A percentile compares a stretch with the other conserved stretches of the same genome.
phyloP scores from a whole-genome alignment of 2,888 invertebrate genomes.

The Morpho helenor region DNA sequence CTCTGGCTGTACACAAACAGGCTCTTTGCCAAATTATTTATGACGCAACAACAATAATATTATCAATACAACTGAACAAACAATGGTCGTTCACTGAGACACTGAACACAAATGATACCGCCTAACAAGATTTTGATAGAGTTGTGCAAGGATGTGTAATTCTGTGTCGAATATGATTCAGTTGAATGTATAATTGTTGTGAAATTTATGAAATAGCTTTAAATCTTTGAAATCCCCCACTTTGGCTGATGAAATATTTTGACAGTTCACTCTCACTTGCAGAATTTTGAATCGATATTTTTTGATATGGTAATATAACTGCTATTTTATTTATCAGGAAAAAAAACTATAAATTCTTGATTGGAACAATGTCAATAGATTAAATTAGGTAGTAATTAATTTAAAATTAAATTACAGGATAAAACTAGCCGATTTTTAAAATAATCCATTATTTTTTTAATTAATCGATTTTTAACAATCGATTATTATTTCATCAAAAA shows the following conservation, averaged over 20 bases:
- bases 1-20: conserved; percentile 42
- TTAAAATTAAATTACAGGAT: too few species aligned
- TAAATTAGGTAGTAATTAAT: too few species aligned
- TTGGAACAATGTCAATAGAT: too few species aligned
- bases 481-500: too few species aligned
- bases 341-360: too few species aligned
- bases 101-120: neutral
- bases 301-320: conserved; percentile 6
- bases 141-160: conserved; percentile 4
- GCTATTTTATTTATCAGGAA: conserved; percentile 31
- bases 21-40: conserved; percentile 65
- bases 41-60: conserved; percentile 63
- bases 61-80: conserved; percentile 51
- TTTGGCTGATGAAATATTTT: conserved; percentile 35
- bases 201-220: conserved; percentile 24
- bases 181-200: conserved; percentile 20
- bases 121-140: too few species aligned
- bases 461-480: too few species aligned
- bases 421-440: too few species aligned
- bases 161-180: neutral
- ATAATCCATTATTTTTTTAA: too few species aligned
- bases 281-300: conserved; percentile 21
- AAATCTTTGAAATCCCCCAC: conserved; percentile 13
- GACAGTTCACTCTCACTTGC: conserved; percentile 27
- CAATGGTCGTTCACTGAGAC: conserved; percentile 11